phyloP scores from a whole-genome alignment of 2,797 vertebrate genomes.

The Sebastes umbrosus region DNA sequence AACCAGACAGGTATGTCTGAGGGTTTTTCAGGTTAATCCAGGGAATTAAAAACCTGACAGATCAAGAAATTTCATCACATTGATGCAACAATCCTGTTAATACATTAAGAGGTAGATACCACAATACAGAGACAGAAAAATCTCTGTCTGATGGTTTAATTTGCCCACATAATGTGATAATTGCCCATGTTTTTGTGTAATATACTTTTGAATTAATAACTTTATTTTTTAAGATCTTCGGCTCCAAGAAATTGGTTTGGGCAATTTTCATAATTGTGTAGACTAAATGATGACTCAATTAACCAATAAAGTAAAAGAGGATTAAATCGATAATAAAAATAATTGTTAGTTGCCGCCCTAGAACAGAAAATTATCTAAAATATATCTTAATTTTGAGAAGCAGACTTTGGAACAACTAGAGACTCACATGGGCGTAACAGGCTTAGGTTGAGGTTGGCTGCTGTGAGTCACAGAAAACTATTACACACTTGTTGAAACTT shows the following conservation, averaged over 20 bases:
- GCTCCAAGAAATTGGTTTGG: not conserved
- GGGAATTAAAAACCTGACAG: not conserved
- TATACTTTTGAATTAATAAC: not conserved
- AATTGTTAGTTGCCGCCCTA: not conserved
- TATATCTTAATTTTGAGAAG: slow-evolving; percentile 10
- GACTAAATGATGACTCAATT: not conserved
- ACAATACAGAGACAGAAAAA: not conserved
- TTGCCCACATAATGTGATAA: not conserved
- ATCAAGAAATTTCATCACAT: not conserved
- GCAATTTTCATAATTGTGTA: not conserved
- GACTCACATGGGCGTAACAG: slow-evolving; percentile 32
- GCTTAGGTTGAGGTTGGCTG: slow-evolving; percentile 23
- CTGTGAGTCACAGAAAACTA: slow-evolving; percentile 51
- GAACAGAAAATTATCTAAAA: not conserved
- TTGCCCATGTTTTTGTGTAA: not conserved
- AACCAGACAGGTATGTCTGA: not conserved
- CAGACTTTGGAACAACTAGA: not conserved
- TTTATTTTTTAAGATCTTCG: not conserved
- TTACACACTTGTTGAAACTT: slow-evolving; percentile 37
- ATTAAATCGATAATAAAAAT: not conserved
- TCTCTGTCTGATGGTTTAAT: not conserved
- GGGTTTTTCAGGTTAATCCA: not conserved
- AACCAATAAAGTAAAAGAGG: not conserved
- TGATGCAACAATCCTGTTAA: not conserved
- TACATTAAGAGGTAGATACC: not conserved